These are phyloP conservation scores for Drosophila limbata DNA, from an alignment of 2,888 invertebrate genomes.

Conservation along the genomic window DNA sequence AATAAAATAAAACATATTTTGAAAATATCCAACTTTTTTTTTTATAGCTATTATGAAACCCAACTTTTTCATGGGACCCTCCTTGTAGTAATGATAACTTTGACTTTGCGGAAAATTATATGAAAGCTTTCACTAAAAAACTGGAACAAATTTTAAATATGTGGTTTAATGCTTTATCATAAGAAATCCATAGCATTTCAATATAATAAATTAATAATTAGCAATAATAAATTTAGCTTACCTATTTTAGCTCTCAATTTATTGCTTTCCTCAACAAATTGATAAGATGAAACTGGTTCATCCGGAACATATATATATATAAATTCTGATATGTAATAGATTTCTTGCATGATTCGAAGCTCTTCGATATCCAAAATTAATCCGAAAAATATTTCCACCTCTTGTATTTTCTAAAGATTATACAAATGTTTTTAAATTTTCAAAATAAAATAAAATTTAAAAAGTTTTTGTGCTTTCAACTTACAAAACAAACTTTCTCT, in stretches of 20 bases:
- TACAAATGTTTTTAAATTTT: no score
- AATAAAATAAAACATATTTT: no score
- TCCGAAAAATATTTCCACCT: conserved; percentile 72
- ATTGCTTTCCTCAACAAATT: conserved; percentile 89
- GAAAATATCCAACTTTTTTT: no score
- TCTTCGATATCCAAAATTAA: conserved; percentile 90
- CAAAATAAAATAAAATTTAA: background rate
- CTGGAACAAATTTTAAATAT: no score
- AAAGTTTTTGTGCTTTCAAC: background rate
- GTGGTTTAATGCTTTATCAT: no score
- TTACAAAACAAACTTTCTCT: conserved; percentile 83
- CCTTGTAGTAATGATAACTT: no score
- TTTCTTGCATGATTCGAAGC: conserved; percentile 89
- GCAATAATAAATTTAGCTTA: conserved; percentile 27
- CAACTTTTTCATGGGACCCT: no score
- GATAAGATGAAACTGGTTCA: conserved; percentile 87
- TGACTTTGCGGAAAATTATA: no score
- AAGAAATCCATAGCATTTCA: no score
- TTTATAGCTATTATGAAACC: no score
- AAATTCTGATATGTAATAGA: conserved; percentile 88
- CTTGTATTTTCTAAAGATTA: conserved; percentile 68
- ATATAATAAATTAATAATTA: no score
- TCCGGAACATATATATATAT: conserved; percentile 88
- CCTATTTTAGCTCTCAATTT: conserved; percentile 85
- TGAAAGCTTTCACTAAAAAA: no score